Evolutionary conservation across 2,888 invertebrate genomes (phyloP), one percentile per base, ranked within the genome.

Genomic region (Aethes cnicana): DNA sequence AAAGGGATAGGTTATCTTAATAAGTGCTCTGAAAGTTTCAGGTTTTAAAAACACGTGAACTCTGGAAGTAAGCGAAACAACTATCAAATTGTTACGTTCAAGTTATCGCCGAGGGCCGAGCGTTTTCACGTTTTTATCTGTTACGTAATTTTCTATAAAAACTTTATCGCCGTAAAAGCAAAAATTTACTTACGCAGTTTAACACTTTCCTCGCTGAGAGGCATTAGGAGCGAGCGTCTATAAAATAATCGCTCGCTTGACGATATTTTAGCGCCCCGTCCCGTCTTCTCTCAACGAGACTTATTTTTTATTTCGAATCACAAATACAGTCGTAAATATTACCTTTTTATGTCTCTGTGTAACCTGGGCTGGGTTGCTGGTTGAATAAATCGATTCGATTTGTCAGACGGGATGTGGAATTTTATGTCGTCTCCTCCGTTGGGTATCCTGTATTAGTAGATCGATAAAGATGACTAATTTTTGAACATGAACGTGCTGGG

Each of bases 231-330:
- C 57, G 67, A 74, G 69, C 58, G 70, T 54, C 58, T 63, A 76
- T 77, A 77, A 78, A 77, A 76, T 71, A 75, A 77, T 75, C 72
- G 79, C 70, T 68, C 70, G 60, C 67, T 72, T 70, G 64, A 71
- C 69, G 66, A 72, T 72, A 72, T 67, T 66, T 77, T 72, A 71
- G 69, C 46, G 52, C 35, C 47, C 39, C 37, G 37, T 65, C 62
- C 53, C 44, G n/a, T n/a, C n/a, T n/a, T n/a, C n/a, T n/a, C n/a
- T n/a, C 52, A 53, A 59, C 56, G 57, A 54, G 55, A 56, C 55
- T 60, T 54, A 42, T 50, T 58, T 65, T 71, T 63, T 60, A 57
- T 66, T 64, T 59, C 63, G 68, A 69, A 69, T 68, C 63, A 68
- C 64, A 61, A 62, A 58, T 52, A 39, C 62, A 55, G 54, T 65